phyloP scores from a whole-genome alignment of 2,888 invertebrate genomes.

The Chydorus sphaericus region DNA sequence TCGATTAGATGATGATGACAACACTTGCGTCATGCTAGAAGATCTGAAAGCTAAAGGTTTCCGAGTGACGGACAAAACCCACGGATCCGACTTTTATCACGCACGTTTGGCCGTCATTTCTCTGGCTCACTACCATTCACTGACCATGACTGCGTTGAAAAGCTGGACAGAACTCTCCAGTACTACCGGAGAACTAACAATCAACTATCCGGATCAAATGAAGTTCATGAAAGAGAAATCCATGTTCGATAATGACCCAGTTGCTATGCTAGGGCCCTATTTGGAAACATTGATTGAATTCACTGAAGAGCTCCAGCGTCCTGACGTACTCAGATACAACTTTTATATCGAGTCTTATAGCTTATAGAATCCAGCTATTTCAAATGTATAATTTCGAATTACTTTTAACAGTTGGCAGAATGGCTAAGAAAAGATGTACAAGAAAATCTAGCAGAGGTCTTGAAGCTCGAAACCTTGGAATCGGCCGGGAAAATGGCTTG shows the following conservation, averaged over 20 bases:
- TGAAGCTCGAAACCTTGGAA: background rate
- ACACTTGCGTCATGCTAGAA: conserved; percentile 6
- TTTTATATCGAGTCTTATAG: too few relatives aligned
- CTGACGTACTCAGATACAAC: background rate
- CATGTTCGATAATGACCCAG: background rate
- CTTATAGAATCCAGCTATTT: too few relatives aligned
- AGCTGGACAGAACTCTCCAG: background rate
- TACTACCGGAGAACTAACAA: background rate
- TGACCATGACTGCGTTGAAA: background rate
- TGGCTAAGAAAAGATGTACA: background rate
- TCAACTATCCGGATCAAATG: too few relatives aligned
- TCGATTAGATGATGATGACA: background rate
- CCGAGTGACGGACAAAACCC: conserved; percentile 6
- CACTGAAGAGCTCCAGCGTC: background rate
- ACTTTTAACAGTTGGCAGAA: background rate
- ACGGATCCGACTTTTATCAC: conserved; percentile 12
- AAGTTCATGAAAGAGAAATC: background rate
- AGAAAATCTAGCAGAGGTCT: background rate
- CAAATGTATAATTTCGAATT: too few relatives aligned
- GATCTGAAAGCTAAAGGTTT: conserved; percentile 7
- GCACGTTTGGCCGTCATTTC: conserved; percentile 1
- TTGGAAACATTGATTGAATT: background rate
- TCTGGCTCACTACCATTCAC: conserved; percentile 12
- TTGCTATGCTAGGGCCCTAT: background rate
- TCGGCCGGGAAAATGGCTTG: background rate